Conservation (phyloP, 2,113 vertebrate genomes). For the Saccopteryx leptura region DNA sequence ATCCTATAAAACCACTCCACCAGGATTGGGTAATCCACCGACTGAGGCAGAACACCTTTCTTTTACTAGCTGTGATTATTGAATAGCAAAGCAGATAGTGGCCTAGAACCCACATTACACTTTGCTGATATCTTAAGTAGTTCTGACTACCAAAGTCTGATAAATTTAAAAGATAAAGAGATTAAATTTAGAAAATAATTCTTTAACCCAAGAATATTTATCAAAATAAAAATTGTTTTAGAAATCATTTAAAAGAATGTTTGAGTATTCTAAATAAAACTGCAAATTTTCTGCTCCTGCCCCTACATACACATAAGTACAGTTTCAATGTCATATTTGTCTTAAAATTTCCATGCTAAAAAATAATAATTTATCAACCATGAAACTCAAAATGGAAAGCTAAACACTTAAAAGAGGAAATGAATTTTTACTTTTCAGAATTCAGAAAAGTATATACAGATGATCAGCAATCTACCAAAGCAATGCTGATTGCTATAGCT, state of each 20-base stretch:
- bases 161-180: slow-evolving; percentile 22
- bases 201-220: neutral
- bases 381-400: slow-evolving; percentile 56
- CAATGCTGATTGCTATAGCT: neutral
- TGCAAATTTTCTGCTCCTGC: slow-evolving; percentile 6
- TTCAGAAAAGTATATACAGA: neutral
- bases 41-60: neutral
- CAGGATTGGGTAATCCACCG: neutral
- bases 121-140: slow-evolving; percentile 30
- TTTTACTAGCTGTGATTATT: neutral
- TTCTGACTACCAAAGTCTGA: neutral
- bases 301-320: neutral
- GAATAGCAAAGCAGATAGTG: slow-evolving; percentile 4
- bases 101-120: slow-evolving; percentile 28
- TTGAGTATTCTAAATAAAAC: slow-evolving; percentile 21
- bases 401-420: slow-evolving; percentile 63
- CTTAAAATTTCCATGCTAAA: slow-evolving; percentile 11
- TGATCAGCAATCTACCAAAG: neutral
- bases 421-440: slow-evolving; percentile 23
- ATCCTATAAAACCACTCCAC: neutral
- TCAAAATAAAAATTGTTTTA: neutral
- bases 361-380: slow-evolving; percentile 21
- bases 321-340: neutral
- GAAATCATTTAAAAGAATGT: neutral
- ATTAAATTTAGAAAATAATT: slow-evolving; percentile 27